These are phyloP conservation scores for Tricholauxania praeusta DNA, from an alignment of 2,888 invertebrate species.

Conservation along the genomic window DNA sequence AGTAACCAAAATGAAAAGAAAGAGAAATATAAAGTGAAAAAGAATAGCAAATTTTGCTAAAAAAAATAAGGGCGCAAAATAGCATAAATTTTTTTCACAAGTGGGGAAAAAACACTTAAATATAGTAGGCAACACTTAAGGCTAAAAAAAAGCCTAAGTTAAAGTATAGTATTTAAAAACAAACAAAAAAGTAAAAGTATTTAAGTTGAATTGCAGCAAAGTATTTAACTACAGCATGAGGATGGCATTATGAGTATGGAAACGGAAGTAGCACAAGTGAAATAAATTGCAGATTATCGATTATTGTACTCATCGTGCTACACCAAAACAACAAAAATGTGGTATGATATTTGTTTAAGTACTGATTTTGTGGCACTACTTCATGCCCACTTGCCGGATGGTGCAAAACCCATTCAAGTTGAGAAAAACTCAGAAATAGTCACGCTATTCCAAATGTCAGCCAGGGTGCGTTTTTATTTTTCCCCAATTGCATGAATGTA, in stretches of 20 bases:
- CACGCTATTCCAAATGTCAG: neutral
- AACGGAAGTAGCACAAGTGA: slow-evolving; percentile 5
- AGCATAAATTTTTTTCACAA: neutral
- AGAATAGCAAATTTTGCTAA: neutral
- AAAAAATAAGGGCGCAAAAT: neutral
- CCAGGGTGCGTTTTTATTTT: neutral
- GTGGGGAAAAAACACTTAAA: neutral
- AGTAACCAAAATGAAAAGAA: neutral
- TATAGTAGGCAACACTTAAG: slow-evolving; percentile 14
- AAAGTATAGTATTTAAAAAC: neutral
- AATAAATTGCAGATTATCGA: slow-evolving; percentile 16
- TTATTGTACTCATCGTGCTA: neutral
- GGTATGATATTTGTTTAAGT: too few species aligned
- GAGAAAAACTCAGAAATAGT: neutral
- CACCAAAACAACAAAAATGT: too few species aligned
- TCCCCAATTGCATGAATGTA: neutral
- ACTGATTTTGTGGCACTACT: too few species aligned
- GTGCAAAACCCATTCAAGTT: neutral
- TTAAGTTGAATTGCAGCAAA: too few species aligned
- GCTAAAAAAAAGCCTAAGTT: neutral
- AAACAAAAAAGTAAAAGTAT: neutral
- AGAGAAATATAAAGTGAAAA: neutral
- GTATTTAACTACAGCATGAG: neutral
- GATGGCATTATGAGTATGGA: neutral
- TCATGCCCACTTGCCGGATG: too few species aligned